phyloP scores from a whole-genome alignment of 2,797 vertebrate genomes.

The Sphenopsis melanotis region DNA sequence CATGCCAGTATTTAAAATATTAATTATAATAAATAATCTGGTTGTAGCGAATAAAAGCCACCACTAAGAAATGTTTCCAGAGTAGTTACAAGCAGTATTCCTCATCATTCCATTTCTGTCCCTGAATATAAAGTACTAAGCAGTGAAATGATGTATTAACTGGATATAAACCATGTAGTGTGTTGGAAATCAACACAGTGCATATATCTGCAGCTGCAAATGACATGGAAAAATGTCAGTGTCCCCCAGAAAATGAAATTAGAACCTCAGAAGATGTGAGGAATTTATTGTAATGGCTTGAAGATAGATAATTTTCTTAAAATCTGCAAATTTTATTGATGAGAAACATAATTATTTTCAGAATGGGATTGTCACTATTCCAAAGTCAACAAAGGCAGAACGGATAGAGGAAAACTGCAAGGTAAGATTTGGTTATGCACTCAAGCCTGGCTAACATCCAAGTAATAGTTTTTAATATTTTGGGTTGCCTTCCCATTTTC shows the following conservation, averaged over 20 bases:
- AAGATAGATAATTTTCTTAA: background rate
- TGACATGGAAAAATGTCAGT: background rate
- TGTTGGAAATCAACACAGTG: background rate
- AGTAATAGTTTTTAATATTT: background rate
- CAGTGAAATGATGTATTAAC: background rate
- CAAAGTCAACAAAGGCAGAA: slow-evolving; percentile 81
- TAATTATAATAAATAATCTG: background rate
- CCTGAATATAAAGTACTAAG: background rate
- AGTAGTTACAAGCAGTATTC: background rate
- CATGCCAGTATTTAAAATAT: background rate
- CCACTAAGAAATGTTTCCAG: background rate
- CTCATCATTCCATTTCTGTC: background rate
- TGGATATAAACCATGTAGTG: background rate
- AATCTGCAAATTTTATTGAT: background rate
- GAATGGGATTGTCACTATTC: slow-evolving; percentile 83
- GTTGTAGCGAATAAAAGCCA: background rate
- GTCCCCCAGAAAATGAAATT: background rate
- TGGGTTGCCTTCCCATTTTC: background rate
- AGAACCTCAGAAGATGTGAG: background rate
- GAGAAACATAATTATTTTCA: slow-evolving; percentile 39
- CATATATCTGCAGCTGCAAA: background rate
- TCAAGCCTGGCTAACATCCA: background rate
- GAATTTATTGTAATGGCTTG: background rate
- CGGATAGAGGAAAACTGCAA: slow-evolving; percentile 81
- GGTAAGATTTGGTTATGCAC: slow-evolving; percentile 57